Conservation (phyloP, 2,113 vertebrate species). For the Aegithalos caudatus region DNA sequence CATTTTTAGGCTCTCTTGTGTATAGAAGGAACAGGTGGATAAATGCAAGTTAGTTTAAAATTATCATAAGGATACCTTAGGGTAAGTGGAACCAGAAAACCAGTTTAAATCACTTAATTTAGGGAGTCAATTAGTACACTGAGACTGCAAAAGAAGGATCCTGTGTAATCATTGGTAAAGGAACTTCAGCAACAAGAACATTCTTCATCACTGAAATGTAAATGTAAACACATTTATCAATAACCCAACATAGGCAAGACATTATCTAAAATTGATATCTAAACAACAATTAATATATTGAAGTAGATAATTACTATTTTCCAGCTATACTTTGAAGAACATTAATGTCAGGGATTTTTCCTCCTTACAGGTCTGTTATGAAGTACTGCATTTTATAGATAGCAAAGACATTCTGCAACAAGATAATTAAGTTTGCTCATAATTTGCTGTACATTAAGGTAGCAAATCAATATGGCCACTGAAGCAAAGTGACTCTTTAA, state of each 20-base stretch:
- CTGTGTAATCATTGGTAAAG: neutral
- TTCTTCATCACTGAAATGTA: neutral
- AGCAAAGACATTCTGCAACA: neutral
- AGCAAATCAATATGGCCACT: neutral
- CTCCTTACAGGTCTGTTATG: neutral
- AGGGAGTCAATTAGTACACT: neutral
- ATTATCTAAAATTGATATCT: neutral
- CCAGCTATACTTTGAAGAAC: neutral
- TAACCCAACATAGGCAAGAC: neutral
- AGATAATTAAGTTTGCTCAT: neutral
- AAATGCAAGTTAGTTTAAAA: neutral
- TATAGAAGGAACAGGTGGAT: neutral
- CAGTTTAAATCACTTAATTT: neutral
- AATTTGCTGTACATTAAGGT: neutral
- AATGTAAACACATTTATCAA: neutral
- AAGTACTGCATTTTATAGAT: neutral
- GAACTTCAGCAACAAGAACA: neutral
- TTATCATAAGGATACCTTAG: neutral
- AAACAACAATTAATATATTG: neutral
- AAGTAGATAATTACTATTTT: neutral
- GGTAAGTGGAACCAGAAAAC: neutral
- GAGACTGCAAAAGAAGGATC: neutral
- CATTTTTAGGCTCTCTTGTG: neutral
- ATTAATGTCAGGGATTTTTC: neutral
- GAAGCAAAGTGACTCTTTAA: neutral